A percentile compares a stretch with the other conserved stretches of the same genome.
Conservation (phyloP, 2,113 vertebrate genomes). For the Charina bottae region DNA sequence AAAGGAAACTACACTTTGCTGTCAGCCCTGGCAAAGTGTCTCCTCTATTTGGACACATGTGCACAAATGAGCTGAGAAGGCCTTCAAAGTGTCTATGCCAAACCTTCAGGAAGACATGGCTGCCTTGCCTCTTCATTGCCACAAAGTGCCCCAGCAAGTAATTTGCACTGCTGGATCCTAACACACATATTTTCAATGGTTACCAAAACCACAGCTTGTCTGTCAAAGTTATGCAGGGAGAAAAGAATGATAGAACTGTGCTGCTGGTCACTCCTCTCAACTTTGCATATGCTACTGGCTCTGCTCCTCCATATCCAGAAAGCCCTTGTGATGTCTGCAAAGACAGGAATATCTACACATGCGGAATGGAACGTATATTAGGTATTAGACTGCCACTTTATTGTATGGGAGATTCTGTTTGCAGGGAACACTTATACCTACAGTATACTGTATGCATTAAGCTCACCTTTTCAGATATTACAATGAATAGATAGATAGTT, state of each 20-base stretch:
- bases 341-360: not conserved
- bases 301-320: not conserved
- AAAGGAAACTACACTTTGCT: not conserved
- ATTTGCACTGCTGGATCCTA: not conserved
- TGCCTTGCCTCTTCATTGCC: not conserved
- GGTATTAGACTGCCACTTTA: not conserved
- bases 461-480: not conserved
- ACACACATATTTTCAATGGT: not conserved
- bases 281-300: not conserved
- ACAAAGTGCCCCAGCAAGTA: not conserved
- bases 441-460: too few relatives aligned
- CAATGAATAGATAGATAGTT: not conserved
- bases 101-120: not conserved
- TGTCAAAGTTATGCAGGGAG: not conserved
- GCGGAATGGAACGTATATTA: not conserved
- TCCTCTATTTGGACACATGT: not conserved
- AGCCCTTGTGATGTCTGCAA: not conserved
- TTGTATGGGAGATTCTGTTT: not conserved
- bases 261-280: not conserved
- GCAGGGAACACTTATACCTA: not conserved
- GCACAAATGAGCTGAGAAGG: not conserved
- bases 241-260: not conserved
- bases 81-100: not conserved
- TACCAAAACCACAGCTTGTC: not conserved
- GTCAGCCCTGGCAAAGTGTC: not conserved